phyloP scores from a whole-genome alignment of 2,888 invertebrate genomes.

The Nomada flava region DNA sequence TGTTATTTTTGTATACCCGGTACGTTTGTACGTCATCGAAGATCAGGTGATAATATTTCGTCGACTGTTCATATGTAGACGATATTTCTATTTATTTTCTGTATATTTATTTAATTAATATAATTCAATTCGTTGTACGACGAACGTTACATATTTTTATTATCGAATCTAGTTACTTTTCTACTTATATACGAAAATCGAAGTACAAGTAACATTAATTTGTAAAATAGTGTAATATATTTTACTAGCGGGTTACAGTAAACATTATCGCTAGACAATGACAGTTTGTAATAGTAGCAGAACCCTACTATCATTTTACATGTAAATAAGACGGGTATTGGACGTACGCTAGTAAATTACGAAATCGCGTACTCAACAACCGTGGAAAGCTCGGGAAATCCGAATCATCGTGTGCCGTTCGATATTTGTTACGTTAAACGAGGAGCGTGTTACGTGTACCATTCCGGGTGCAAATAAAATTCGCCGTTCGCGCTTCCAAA shows the following conservation, averaged over 20 bases:
- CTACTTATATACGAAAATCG: background rate
- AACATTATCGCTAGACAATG: background rate
- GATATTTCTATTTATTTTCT: background rate
- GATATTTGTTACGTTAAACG: slow-evolving; percentile 62
- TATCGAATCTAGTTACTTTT: background rate
- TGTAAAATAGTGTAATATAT: background rate
- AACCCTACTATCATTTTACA: slow-evolving; percentile 1
- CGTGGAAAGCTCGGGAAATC: slow-evolving; percentile 68
- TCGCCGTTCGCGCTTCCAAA: slow-evolving; percentile 6
- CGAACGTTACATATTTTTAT: too few species aligned
- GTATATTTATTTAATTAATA: too few species aligned
- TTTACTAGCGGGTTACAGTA: background rate
- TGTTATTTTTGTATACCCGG: slow-evolving; percentile 35
- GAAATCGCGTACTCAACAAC: slow-evolving; percentile 60
- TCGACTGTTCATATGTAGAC: background rate
- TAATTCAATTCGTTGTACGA: background rate
- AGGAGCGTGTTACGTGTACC: slow-evolving; percentile 38
- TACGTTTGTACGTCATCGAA: slow-evolving; percentile 14
- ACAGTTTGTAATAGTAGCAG: background rate
- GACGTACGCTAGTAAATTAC: slow-evolving; percentile 56
- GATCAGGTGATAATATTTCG: background rate
- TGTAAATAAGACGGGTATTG: slow-evolving; percentile 21
- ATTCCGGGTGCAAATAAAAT: slow-evolving; percentile 16
- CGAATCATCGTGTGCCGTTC: slow-evolving; percentile 66
- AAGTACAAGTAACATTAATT: background rate